phyloP scores from a whole-genome alignment of 2,888 invertebrate genomes.

The Lamellibrachia columna region DNA sequence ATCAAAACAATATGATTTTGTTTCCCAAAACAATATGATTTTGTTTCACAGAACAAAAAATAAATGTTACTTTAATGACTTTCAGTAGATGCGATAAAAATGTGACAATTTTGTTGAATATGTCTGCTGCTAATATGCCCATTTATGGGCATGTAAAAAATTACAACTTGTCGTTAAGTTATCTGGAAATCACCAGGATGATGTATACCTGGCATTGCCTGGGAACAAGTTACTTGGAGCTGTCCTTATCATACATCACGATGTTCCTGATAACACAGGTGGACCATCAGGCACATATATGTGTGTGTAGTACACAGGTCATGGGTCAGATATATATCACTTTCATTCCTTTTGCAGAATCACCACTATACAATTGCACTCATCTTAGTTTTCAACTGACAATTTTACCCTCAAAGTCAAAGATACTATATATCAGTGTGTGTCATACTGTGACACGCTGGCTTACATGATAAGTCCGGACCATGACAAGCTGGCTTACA shows the following conservation, averaged over 20 bases:
- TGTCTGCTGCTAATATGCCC: background rate
- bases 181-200: background rate
- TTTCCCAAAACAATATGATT: background rate
- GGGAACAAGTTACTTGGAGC: background rate
- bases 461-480: background rate
- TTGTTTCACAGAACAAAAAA: background rate
- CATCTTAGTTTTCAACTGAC: background rate
- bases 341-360: slow-evolving; percentile 6
- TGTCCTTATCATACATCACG: background rate
- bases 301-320: background rate
- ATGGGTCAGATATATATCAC: background rate
- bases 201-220: background rate
- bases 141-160: background rate
- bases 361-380: background rate
- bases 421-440: background rate
- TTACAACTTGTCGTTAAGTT: background rate
- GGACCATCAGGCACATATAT: background rate
- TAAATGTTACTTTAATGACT: background rate
- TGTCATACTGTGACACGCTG: background rate
- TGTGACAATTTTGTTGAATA: background rate
- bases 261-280: background rate
- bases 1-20: background rate
- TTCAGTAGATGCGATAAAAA: background rate
- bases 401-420: background rate
- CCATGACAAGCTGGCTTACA: background rate